phyloP scores from a whole-genome alignment of 2,113 vertebrate genomes.

The Prunella fulvescens region DNA sequence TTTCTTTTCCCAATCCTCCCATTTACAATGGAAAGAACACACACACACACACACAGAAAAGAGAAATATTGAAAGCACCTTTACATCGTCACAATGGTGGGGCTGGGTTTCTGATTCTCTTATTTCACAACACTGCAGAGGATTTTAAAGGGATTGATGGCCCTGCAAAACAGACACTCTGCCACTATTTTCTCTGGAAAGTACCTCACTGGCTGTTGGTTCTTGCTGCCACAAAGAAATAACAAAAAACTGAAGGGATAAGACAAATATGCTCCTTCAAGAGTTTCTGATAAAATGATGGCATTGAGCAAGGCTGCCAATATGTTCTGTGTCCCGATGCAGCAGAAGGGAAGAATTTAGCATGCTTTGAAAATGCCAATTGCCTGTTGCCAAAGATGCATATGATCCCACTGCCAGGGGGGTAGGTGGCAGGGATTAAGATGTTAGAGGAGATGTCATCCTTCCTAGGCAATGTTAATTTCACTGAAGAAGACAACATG shows the following conservation, averaged over 20 bases:
- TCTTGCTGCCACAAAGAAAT: conserved; percentile 41
- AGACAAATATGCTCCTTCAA: conserved; percentile 33
- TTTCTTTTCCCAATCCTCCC: neutral
- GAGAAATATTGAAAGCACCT: conserved; percentile 3
- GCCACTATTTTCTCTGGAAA: conserved; percentile 42
- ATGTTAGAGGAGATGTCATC: neutral
- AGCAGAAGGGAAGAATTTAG: conserved; percentile 48
- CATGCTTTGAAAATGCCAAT: conserved; percentile 40
- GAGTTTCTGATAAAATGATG: conserved; percentile 28
- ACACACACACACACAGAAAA: neutral
- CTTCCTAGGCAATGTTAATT: neutral
- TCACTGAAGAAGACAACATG: neutral
- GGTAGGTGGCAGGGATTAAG: neutral
- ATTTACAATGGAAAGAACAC: neutral
- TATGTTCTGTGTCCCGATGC: neutral
- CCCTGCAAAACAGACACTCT: neutral
- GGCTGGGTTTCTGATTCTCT: neutral
- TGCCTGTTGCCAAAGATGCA: conserved; percentile 19
- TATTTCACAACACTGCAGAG: conserved; percentile 4
- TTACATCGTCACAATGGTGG: neutral
- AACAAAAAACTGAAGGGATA: neutral
- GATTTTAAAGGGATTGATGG: neutral
- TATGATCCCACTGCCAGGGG: neutral
- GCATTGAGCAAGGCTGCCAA: neutral
- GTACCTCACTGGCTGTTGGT: neutral